Base-by-base conservation (phyloP, 2,113 vertebrate species). In the Aepyceros melampus region DNA sequence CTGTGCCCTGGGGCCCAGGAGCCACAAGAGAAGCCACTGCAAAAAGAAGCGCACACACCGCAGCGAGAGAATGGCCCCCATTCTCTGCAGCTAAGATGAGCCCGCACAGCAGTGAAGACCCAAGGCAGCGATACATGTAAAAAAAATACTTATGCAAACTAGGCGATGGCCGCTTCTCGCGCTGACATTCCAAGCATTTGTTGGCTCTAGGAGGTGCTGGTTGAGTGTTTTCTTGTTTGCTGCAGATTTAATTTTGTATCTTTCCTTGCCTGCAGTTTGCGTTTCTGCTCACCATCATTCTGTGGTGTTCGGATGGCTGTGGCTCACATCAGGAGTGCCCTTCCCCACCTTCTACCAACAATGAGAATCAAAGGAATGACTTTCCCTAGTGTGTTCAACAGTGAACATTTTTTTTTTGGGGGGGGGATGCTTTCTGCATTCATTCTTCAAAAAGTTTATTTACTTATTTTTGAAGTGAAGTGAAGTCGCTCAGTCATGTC, bases 1-100 rank as follows among this genome's bases (percentile, higher is more conserved):
- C 36, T 14, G 71, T 1, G 10, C 33, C 17, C 8, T 2, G 33
- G 64, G 2, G 33, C 9, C 64, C 19, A 2, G 10, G n/a, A 23
- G 3, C n/a, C 67, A 7, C 21, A 14, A 40, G 36, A 25, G 11
- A 43, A 25, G 71, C 71, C 36, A 1, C 19, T 13, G 19, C 67
- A 6, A 12, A 0, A 10, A 12, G 5, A 74, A 7, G 67, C 36
- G 0, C 36, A 40, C 12, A 0, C 6, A 14, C 36, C 71, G 27
- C 71, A 7, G 36, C 11, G 5, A 25, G 21, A 43, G 21, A 13
- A 21, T 0, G 43, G 71, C 36, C 21, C 10, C 71, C 6, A 0
- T 6, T 43, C 36, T 17, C 23, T 7, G 36, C 71, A 76, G 3
- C 71, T 0, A 27, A 7, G 36, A 43, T 0, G 21, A 43, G 36